Conservation (phyloP, 2,888 invertebrate genomes). For the Andrena flavipes region DNA sequence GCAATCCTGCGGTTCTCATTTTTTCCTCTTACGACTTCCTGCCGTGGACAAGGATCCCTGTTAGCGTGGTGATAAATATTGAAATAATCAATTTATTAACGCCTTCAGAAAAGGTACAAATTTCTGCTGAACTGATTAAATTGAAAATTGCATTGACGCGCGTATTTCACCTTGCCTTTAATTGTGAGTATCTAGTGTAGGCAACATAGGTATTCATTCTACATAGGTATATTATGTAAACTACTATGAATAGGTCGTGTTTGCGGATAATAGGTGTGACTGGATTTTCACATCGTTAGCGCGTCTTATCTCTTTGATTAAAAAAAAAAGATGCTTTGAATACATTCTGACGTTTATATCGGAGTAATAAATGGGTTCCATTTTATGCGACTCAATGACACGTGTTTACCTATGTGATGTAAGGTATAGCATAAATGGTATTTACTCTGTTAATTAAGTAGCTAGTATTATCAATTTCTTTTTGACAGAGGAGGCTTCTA, state of each 20-base stretch:
- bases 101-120: neutral
- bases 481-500: constrained; percentile 19
- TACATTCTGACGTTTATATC: neutral
- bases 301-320: neutral
- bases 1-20: neutral
- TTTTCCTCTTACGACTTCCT: constrained; percentile 20
- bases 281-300: neutral
- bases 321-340: neutral
- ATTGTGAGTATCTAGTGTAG: neutral
- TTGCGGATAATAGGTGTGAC: neutral
- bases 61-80: neutral
- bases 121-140: neutral
- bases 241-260: neutral
- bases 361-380: neutral
- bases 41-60: neutral
- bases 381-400: neutral
- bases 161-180: neutral
- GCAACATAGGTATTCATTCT: neutral
- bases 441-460: constrained; percentile 14
- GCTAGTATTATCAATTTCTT: constrained; percentile 19
- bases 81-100: neutral
- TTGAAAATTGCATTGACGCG: neutral
- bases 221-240: neutral
- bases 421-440: neutral
- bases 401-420: neutral